Base-by-base conservation (phyloP, 1,140 invertebrate species). In the Drosophila lowei region DNA sequence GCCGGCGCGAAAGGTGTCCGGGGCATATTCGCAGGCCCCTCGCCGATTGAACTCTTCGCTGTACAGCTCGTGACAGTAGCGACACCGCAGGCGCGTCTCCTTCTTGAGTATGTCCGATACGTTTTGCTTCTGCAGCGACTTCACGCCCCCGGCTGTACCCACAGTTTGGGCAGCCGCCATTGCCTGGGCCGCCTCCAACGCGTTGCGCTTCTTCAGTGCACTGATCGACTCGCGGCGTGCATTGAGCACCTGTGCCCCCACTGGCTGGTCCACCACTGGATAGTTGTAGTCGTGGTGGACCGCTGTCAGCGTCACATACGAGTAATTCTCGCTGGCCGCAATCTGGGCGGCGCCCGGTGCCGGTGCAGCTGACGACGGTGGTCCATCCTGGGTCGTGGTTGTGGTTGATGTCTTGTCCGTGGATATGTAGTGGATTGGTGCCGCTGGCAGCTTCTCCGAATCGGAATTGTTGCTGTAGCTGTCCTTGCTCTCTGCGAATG, bases 1-100 rank as follows among this genome's bases (percentile, higher is more conserved):
- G 77, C 95, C 95, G 18, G 94, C 93, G 70, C 94, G 94, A 77
- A 96, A 94, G 65, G 94, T 94, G 93, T 98, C 97, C 1, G 97
- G 97, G 3, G 97, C 97, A 90, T 95, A 97, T 88, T 97, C 95
- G 92, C 97, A 98, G 25, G 95, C 94, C 16, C 97, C 97, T 21
- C 95, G 93, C 21, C 94, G 92, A 92, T 98, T 98, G 44, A 95
- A 94, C 58, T 97, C 96, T 78, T 96, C 94, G 44, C 93, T 92
- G 84, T 95, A 96, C 73, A 95, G 92, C 91, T 96, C 94, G 89
- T 95, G 94, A 84, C 95, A 96, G 90, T 95, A 94, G 50, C 91
- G 91, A 59, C 90, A 91, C 9, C 90, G 80, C 43, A 80, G 23
- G 3, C 90, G 78, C 48, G 84, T 83, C 68, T 91, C 77, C 77